These are phyloP conservation scores for Tryphoninae sp. DNA, from an alignment of 2,888 invertebrate species.

Conservation along the genomic window DNA sequence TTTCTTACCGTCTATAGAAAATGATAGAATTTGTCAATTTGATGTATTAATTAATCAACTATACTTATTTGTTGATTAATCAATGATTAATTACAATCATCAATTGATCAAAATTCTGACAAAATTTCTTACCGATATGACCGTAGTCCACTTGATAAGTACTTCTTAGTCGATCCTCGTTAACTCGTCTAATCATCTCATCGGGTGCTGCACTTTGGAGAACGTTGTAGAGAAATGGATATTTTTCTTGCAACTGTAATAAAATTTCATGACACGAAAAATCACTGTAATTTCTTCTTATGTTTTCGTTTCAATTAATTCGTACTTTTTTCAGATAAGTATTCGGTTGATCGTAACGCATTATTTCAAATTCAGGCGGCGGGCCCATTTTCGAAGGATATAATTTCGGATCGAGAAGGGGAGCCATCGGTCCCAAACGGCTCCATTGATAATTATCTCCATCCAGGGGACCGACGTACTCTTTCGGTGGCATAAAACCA, in stretches of 20 bases:
- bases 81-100: background rate
- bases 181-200: constrained; percentile 83
- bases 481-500: constrained; percentile 36
- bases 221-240: constrained; percentile 86
- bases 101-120: background rate
- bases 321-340: constrained; percentile 85
- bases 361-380: constrained; percentile 83
- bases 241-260: constrained; percentile 84
- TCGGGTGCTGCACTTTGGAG: constrained; percentile 84
- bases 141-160: constrained; percentile 86
- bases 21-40: background rate
- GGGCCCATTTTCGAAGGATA: constrained; percentile 84
- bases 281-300: constrained; percentile 10
- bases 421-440: constrained; percentile 84
- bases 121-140: constrained; percentile 76
- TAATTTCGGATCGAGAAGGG: constrained; percentile 85
- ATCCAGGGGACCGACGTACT: constrained; percentile 58
- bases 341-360: constrained; percentile 84
- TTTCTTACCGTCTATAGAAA: background rate
- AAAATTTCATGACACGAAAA: constrained; percentile 36
- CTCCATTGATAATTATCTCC: constrained; percentile 77
- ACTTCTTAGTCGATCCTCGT: constrained; percentile 83
- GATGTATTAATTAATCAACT: background rate
- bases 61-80: constrained; percentile 1
- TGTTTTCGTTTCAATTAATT: background rate